Evolutionary conservation across 2,113 vertebrate species (phyloP).

Genomic region (Stictonetta naevosa): DNA sequence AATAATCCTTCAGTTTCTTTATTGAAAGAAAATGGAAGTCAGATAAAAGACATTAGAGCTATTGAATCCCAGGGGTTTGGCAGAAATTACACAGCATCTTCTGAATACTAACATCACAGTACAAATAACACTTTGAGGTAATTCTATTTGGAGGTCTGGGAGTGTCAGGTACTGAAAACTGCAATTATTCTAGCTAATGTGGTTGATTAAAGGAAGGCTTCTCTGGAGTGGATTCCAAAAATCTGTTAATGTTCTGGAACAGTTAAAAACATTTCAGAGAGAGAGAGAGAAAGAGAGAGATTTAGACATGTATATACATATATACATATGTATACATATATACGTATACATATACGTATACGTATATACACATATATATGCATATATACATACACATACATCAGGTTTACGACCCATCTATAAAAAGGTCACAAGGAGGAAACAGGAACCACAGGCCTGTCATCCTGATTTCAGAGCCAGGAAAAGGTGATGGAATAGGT

Average conservation of each 20-base stretch:
- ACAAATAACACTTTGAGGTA: constrained; percentile 59
- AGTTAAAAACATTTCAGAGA: background rate
- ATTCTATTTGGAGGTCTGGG: constrained; percentile 25
- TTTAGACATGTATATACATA: background rate
- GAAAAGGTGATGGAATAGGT: no score
- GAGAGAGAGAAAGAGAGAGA: background rate
- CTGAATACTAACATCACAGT: constrained; percentile 64
- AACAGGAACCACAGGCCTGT: no score
- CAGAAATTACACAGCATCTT: constrained; percentile 53
- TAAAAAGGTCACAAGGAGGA: no score
- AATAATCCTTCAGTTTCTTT: constrained; percentile 52
- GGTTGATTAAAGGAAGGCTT: constrained; percentile 55
- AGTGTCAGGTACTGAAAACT: constrained; percentile 41
- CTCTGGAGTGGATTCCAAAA: constrained; percentile 19
- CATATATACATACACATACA: no score
- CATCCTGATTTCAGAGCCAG: no score
- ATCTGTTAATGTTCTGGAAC: background rate
- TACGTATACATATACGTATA: background rate
- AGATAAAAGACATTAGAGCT: constrained; percentile 68
- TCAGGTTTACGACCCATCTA: no score
- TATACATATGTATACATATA: background rate
- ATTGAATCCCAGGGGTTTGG: constrained; percentile 6
- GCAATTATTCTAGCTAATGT: constrained; percentile 51
- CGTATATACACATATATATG: background rate
- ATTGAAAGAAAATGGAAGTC: constrained; percentile 72